Conservation (phyloP, 1,140 invertebrate genomes). For the Drosophila yakuba region DNA sequence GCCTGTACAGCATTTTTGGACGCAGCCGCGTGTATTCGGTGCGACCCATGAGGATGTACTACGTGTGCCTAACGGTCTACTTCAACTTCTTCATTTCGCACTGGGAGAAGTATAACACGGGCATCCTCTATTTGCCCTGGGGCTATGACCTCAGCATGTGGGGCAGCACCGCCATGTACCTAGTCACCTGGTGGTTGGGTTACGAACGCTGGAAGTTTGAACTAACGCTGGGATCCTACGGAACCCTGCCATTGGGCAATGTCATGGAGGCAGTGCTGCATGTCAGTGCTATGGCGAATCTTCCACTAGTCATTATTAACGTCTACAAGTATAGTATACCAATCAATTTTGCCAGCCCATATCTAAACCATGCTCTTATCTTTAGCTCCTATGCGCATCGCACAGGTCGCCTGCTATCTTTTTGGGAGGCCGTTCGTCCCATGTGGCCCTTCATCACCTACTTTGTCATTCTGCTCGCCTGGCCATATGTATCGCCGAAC, state of each 20-base stretch:
- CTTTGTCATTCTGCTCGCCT: conserved; percentile 90
- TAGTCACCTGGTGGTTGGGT: conserved; percentile 87
- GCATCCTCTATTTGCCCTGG: conserved; percentile 97
- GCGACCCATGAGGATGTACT: conserved; percentile 91
- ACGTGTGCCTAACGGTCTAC: conserved; percentile 95
- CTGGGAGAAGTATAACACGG: conserved; percentile 99
- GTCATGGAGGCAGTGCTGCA: conserved; percentile 94
- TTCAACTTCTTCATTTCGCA: conserved; percentile 97
- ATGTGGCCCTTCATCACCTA: conserved; percentile 91
- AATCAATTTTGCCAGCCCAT: too few relatives aligned
- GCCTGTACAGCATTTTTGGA: conserved; percentile 97
- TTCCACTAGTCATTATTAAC: conserved; percentile 95
- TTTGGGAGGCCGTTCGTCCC: conserved; percentile 92
- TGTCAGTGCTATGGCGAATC: conserved; percentile 92
- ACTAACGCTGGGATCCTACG: conserved; percentile 86
- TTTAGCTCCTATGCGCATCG: conserved; percentile 90
- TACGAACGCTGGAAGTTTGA: conserved; percentile 93
- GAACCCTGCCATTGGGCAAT: conserved; percentile 88
- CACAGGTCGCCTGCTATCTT: conserved; percentile 92
- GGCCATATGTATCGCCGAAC: conserved; percentile 91
- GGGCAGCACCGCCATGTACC: conserved; percentile 81
- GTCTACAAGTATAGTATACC: conserved; percentile 90
- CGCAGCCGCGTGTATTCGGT: conserved; percentile 88
- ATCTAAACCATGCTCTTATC: neutral
- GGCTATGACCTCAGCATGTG: conserved; percentile 98